These are phyloP conservation scores for Myrmophylax atrothorax DNA, from an alignment of 2,113 vertebrate species.

Conservation along the genomic window DNA sequence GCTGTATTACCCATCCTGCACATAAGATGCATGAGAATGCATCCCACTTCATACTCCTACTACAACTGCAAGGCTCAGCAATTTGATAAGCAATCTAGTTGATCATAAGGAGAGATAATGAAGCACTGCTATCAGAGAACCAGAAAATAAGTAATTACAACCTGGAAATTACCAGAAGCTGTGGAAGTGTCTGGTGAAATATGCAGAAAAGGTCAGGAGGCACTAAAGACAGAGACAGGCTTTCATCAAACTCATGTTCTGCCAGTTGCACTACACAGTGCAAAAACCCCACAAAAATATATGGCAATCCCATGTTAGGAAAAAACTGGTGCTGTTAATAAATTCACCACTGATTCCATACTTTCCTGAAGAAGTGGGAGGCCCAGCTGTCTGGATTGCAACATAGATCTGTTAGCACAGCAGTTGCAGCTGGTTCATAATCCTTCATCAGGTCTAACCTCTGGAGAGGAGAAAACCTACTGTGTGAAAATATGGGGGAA, in stretches of 20 bases:
- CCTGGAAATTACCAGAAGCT: background rate
- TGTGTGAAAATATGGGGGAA: rapidly evolving
- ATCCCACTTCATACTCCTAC: background rate
- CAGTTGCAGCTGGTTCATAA: background rate
- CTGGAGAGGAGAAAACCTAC: background rate
- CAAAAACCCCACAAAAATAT: rapidly evolving
- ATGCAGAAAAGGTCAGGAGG: background rate
- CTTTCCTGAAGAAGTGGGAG: background rate
- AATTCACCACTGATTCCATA: background rate
- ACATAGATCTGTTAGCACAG: background rate
- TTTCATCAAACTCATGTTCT: background rate
- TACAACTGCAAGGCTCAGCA: background rate
- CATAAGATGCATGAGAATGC: rapidly evolving
- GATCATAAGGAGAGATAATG: background rate
- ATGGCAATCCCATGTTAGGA: background rate
- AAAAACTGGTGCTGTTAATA: background rate
- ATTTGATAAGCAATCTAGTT: background rate
- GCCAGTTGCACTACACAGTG: background rate
- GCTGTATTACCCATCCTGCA: background rate
- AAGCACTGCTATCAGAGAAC: background rate
- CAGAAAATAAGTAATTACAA: background rate
- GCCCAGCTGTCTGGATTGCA: background rate
- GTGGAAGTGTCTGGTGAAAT: background rate
- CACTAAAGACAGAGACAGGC: background rate
- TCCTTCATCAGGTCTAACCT: background rate